Evolutionary conservation across 1,140 invertebrate species (phyloP).

Genomic region (Phenacoccus solenopsis): DNA sequence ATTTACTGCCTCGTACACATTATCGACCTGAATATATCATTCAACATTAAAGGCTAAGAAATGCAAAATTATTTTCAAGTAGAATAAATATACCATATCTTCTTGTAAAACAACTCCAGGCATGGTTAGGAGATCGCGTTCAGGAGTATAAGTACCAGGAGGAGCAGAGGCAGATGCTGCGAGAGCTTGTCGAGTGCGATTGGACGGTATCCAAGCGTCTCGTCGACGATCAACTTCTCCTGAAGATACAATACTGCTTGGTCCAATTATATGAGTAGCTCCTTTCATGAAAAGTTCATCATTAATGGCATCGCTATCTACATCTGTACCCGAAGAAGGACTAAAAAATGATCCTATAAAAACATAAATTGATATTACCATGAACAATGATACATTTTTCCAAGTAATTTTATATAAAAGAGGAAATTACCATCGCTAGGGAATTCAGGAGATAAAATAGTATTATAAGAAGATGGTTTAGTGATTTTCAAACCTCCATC

Average conservation of each 20-base stretch:
- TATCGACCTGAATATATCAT: conserved; percentile 70
- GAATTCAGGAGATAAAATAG: background rate
- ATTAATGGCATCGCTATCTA: conserved; percentile 10
- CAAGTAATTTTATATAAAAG: background rate
- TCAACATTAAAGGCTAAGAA: background rate
- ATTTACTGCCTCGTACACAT: conserved; percentile 58
- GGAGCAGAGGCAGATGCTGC: conserved; percentile 46
- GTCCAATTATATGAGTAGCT: background rate
- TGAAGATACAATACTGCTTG: background rate
- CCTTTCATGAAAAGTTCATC: conserved; percentile 15
- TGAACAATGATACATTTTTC: background rate
- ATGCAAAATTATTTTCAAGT: background rate
- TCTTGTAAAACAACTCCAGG: conserved; percentile 55
- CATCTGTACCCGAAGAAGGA: background rate
- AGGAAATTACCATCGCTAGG: conserved; percentile 4
- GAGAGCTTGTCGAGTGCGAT: conserved; percentile 48
- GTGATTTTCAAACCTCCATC: background rate
- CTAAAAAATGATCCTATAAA: conserved; percentile 5
- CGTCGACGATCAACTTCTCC: conserved; percentile 46
- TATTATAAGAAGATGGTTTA: background rate
- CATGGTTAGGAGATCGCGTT: conserved; percentile 54
- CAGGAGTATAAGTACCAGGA: conserved; percentile 50
- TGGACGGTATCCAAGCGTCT: conserved; percentile 63
- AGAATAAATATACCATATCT: conserved; percentile 43
- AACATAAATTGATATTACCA: background rate